Evolutionary conservation across 2,888 invertebrate genomes (phyloP).

Genomic region (Acronicta alni): DNA sequence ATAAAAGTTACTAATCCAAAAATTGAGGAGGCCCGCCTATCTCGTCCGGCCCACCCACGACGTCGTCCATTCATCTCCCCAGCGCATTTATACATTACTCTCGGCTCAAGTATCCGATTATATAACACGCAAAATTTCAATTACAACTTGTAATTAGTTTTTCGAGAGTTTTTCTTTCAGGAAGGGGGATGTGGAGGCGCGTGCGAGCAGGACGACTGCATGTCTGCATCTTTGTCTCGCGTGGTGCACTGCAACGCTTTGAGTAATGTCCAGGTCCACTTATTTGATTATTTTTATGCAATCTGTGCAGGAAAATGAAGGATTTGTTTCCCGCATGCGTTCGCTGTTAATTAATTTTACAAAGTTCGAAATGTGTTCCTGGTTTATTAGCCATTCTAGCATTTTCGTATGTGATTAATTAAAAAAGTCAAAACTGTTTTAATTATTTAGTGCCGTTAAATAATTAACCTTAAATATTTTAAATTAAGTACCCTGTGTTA

Average conservation of each 20-base stretch:
- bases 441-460: conserved; percentile 4
- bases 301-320: conserved; percentile 85
- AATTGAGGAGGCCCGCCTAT: conserved; percentile 76
- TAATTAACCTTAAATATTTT: background rate
- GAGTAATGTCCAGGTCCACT: conserved; percentile 87
- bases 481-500: too few species aligned
- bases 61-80: conserved; percentile 84
- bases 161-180: conserved; percentile 90
- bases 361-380: conserved; percentile 60
- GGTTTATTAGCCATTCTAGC: conserved; percentile 33
- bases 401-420: conserved; percentile 28
- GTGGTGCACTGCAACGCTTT: conserved; percentile 78
- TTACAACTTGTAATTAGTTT: conserved; percentile 90
- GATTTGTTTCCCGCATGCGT: conserved; percentile 80
- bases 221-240: conserved; percentile 64
- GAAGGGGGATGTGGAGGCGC: conserved; percentile 81
- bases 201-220: conserved; percentile 68
- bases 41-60: conserved; percentile 74
- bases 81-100: conserved; percentile 89
- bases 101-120: conserved; percentile 90
- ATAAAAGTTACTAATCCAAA: conserved; percentile 80
- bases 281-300: conserved; percentile 89
- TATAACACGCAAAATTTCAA: conserved; percentile 90
- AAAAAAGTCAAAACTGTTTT: conserved; percentile 21
- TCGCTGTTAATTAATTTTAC: conserved; percentile 84